Conservation (phyloP, 2,888 invertebrate genomes). For the Drosophila borealis region DNA sequence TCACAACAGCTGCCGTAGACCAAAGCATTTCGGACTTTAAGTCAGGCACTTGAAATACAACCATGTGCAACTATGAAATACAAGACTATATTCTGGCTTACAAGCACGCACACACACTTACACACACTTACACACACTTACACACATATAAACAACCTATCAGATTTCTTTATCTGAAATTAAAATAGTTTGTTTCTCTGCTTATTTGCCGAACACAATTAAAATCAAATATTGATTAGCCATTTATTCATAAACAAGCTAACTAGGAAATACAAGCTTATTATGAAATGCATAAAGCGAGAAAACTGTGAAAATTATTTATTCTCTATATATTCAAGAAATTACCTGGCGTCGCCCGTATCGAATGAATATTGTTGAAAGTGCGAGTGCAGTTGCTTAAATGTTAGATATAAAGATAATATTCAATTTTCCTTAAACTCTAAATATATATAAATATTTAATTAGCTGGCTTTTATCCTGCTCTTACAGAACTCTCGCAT, state of each 20-base stretch:
- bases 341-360: too few species aligned
- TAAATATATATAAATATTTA: too few species aligned
- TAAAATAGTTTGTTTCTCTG: background rate
- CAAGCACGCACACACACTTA: slow-evolving; percentile 1
- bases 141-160: background rate
- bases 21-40: slow-evolving; percentile 47
- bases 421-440: too few species aligned
- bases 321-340: slow-evolving; percentile 2
- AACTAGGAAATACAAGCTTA: background rate
- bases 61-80: slow-evolving; percentile 15
- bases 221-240: slow-evolving; percentile 1
- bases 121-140: background rate
- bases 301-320: background rate
- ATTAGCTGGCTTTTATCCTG: too few species aligned
- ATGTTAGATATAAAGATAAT: too few species aligned
- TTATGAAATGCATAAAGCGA: too few species aligned
- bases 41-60: slow-evolving; percentile 25
- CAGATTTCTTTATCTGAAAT: background rate
- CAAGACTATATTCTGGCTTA: slow-evolving; percentile 7
- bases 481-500: background rate
- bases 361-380: too few species aligned
- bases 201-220: slow-evolving; percentile 1
- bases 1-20: slow-evolving; percentile 10
- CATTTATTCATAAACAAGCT: background rate
- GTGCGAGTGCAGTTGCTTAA: too few species aligned